Conservation (phyloP, 2,113 vertebrate genomes). For the Pseudorectes ferrugineus region DNA sequence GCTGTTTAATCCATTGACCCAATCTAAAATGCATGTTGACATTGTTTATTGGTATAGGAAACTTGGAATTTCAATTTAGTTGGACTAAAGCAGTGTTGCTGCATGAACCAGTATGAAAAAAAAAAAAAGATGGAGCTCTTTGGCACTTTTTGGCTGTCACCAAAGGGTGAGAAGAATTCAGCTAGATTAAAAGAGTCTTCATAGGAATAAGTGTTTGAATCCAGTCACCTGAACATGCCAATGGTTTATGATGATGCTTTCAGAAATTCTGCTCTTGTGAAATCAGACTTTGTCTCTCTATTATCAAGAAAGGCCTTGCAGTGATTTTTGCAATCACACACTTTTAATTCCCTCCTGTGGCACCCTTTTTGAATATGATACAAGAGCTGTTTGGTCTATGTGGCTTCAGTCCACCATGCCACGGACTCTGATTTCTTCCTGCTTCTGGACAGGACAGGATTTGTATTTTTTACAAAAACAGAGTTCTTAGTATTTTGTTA, state of each 20-base stretch:
- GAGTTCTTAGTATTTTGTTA: neutral
- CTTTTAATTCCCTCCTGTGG: neutral
- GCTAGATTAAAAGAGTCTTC: neutral
- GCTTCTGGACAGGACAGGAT: neutral
- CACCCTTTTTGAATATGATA: neutral
- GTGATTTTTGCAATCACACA: neutral
- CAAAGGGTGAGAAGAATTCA: neutral
- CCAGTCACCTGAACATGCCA: neutral
- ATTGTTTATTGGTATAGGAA: neutral
- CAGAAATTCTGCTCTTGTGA: neutral
- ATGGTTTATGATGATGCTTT: neutral
- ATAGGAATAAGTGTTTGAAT: neutral
- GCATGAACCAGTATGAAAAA: neutral
- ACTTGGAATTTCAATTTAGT: neutral
- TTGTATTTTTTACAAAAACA: neutral
- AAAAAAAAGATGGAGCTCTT: neutral
- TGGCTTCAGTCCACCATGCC: neutral
- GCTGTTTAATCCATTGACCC: neutral
- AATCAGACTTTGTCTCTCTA: neutral
- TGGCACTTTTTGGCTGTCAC: neutral
- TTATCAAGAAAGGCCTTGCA: neutral
- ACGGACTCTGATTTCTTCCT: neutral
- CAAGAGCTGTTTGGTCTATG: neutral
- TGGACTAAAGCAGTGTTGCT: neutral
- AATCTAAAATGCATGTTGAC: neutral